phyloP scores from a whole-genome alignment of 2,797 vertebrate species.

The Bradypodion ventrale region DNA sequence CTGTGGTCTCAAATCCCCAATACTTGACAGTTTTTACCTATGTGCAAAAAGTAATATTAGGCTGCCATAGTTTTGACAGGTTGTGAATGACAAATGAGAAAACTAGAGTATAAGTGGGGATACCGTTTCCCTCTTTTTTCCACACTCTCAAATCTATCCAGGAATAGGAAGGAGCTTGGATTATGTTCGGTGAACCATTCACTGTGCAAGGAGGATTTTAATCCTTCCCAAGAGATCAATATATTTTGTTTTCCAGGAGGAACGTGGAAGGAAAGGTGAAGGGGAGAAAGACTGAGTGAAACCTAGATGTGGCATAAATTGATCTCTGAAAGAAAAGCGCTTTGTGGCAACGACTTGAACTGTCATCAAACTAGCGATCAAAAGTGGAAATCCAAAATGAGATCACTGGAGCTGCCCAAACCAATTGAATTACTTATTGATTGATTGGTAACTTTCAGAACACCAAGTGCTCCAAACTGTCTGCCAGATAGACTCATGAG shows the following conservation, averaged over 20 bases:
- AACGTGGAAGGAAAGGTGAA: background rate
- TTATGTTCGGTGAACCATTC: constrained; percentile 36
- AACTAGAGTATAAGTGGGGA: constrained; percentile 34
- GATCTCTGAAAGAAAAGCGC: background rate
- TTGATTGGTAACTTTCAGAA: constrained; percentile 51
- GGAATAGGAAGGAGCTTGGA: constrained; percentile 33
- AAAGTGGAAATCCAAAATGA: background rate
- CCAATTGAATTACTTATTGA: constrained; percentile 33
- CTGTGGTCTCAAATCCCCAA: constrained; percentile 3
- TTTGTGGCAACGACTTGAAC: constrained; percentile 10
- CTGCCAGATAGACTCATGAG: constrained; percentile 51
- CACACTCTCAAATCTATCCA: constrained; percentile 39
- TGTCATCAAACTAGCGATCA: constrained; percentile 12
- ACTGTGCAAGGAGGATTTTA: constrained; percentile 25
- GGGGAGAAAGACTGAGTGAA: background rate
- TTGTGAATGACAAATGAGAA: constrained; percentile 14
- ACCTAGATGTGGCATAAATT: constrained; percentile 9
- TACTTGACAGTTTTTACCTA: constrained; percentile 25
- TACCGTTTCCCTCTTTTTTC: background rate
- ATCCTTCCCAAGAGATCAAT: constrained; percentile 36
- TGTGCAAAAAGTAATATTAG: constrained; percentile 6
- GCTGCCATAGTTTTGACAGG: background rate
- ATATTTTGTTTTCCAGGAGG: constrained; percentile 58
- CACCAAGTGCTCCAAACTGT: constrained; percentile 38
- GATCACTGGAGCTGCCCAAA: constrained; percentile 4